phyloP scores from a whole-genome alignment of 2,888 invertebrate genomes.

The Tribolium freemani region DNA sequence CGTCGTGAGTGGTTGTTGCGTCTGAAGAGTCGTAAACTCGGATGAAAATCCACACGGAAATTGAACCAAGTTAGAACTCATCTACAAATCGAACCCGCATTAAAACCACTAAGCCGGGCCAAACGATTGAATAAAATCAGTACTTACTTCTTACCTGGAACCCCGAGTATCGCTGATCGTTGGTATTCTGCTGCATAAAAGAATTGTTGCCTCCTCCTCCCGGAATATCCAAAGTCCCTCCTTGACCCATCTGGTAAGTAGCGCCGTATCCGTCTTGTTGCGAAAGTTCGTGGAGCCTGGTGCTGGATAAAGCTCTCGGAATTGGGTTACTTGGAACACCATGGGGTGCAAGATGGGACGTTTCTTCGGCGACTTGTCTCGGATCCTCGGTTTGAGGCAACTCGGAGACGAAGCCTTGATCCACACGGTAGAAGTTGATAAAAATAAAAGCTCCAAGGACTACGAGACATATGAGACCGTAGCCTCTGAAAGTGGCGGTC shows the following conservation, averaged over 20 bases:
- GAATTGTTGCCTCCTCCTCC: conserved; percentile 69
- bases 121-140: conserved; percentile 44
- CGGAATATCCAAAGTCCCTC: conserved; percentile 78
- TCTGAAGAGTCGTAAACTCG: conserved; percentile 59
- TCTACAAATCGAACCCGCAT: conserved; percentile 41
- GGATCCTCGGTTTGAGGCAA: conserved; percentile 80
- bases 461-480: conserved; percentile 87
- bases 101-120: neutral
- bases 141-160: conserved; percentile 65
- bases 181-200: conserved; percentile 62
- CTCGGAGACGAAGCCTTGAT: conserved; percentile 70
- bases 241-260: conserved; percentile 78
- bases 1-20: conserved; percentile 63
- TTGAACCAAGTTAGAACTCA: conserved; percentile 49
- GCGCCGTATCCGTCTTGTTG: conserved; percentile 83
- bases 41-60: conserved; percentile 55
- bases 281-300: conserved; percentile 83
- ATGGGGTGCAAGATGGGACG: conserved; percentile 92
- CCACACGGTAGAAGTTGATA: conserved; percentile 90
- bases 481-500: conserved; percentile 89
- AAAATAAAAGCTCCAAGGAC: conserved; percentile 90
- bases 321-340: conserved; percentile 94
- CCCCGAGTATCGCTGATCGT: conserved; percentile 53
- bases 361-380: conserved; percentile 82
- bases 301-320: conserved; percentile 87